Conservation (phyloP, 2,888 invertebrate genomes). For the Sphecodes monilicornis region DNA sequence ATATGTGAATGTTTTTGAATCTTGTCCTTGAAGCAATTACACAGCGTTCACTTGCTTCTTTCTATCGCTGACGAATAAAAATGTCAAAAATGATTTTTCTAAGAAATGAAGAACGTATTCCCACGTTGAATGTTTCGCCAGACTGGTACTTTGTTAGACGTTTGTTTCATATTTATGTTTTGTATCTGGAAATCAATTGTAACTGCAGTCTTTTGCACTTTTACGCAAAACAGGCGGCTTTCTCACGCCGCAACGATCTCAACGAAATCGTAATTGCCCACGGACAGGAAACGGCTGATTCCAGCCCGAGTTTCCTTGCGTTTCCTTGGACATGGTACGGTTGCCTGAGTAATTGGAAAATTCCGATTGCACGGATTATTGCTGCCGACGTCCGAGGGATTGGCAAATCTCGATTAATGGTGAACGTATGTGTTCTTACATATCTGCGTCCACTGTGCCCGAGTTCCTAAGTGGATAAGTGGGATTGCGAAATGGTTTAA, state of each 20-base stretch:
- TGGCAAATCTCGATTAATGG: slow-evolving; percentile 5
- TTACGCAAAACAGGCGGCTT: not conserved
- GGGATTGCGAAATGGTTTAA: not conserved
- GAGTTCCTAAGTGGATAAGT: not conserved
- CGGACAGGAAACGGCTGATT: not conserved
- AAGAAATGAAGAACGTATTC: too few relatives aligned
- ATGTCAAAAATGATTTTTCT: too few relatives aligned
- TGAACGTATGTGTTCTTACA: not conserved
- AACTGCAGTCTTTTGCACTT: not conserved
- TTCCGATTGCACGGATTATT: slow-evolving; percentile 5
- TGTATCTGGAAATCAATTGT: not conserved
- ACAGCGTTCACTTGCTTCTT: too few relatives aligned
- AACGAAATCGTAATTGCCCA: not conserved
- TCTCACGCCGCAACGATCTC: slow-evolving; percentile 5
- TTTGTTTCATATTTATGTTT: not conserved
- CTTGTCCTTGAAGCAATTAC: too few relatives aligned
- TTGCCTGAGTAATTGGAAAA: slow-evolving; percentile 7
- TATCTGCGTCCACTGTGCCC: not conserved
- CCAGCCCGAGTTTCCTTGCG: not conserved
- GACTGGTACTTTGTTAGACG: too few relatives aligned
- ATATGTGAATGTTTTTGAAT: too few relatives aligned
- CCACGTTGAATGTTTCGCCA: too few relatives aligned
- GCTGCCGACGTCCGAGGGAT: not conserved
- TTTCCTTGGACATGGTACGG: slow-evolving; percentile 3
- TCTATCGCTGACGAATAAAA: too few relatives aligned